These are phyloP conservation scores for Timema cristinae DNA, from an alignment of 2,888 invertebrate species.

Conservation along the genomic window DNA sequence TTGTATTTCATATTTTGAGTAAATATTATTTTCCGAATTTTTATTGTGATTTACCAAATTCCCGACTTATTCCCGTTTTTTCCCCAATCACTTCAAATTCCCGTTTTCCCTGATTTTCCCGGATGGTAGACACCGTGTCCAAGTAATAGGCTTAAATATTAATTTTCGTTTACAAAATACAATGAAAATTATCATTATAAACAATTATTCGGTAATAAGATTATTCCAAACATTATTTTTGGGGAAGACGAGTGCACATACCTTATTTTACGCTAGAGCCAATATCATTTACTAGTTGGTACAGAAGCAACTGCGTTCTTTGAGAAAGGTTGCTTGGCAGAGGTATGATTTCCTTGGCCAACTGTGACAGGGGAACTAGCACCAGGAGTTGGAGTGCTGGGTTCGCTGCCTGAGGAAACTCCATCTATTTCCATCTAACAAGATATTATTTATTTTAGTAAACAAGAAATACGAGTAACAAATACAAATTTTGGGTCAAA, in stretches of 20 bases:
- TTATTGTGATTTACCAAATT: too few relatives aligned
- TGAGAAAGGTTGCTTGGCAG: slow-evolving; percentile 25
- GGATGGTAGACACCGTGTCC: too few relatives aligned
- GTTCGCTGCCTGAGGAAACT: slow-evolving; percentile 29
- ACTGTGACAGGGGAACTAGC: slow-evolving; percentile 29
- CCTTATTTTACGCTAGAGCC: slow-evolving; percentile 26
- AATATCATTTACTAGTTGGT: slow-evolving; percentile 29
- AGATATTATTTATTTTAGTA: background rate
- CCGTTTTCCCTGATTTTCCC: too few relatives aligned
- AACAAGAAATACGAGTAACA: background rate
- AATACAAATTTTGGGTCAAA: background rate
- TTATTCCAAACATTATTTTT: too few relatives aligned
- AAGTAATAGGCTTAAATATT: too few relatives aligned
- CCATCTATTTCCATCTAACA: slow-evolving; percentile 30
- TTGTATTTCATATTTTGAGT: too few relatives aligned
- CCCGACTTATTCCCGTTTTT: too few relatives aligned
- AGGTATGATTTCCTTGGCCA: slow-evolving; percentile 16
- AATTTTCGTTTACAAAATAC: too few relatives aligned
- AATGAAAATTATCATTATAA: too few relatives aligned
- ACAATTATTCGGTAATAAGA: too few relatives aligned
- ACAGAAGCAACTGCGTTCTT: slow-evolving; percentile 20
- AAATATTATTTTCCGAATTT: too few relatives aligned
- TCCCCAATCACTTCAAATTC: too few relatives aligned
- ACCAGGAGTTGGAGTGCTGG: slow-evolving; percentile 30
- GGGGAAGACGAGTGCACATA: background rate